Evolutionary conservation across 2,888 invertebrate species (phyloP).

Genomic region (Incurvaria masculella): DNA sequence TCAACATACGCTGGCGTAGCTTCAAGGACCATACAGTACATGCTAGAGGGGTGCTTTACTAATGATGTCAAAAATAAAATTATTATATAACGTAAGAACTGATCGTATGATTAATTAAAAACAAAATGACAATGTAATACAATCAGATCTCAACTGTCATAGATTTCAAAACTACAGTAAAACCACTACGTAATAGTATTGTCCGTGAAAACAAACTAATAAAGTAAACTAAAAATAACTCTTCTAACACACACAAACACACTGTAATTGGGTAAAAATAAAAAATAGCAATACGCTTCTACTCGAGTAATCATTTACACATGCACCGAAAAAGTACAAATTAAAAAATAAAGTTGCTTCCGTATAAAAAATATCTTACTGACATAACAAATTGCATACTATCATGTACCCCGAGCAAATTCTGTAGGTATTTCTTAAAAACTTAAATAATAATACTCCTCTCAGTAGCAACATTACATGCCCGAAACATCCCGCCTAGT

Average conservation of each 20-base stretch:
- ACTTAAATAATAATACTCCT: constrained; percentile 32
- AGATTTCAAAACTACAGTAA: constrained; percentile 44
- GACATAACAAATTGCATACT: constrained; percentile 52
- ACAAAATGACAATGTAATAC: not conserved
- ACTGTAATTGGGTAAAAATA: constrained; percentile 35
- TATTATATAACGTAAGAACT: no score
- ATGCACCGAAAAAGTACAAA: constrained; percentile 52
- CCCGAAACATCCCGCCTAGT: not conserved
- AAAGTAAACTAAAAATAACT: constrained; percentile 53
- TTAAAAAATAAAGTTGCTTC: constrained; percentile 50
- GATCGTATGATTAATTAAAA: no score
- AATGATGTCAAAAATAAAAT: no score
- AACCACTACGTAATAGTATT: constrained; percentile 48
- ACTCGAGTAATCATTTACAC: constrained; percentile 46
- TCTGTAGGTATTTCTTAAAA: not conserved
- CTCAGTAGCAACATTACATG: constrained; percentile 28
- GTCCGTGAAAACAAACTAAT: constrained; percentile 44
- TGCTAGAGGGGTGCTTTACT: no score
- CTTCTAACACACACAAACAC: constrained; percentile 55
- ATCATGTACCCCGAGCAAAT: constrained; percentile 41
- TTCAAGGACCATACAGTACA: not conserved
- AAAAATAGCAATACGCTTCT: constrained; percentile 43
- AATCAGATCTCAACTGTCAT: constrained; percentile 63
- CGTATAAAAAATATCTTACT: constrained; percentile 53
- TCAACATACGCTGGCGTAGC: not conserved